Percentiles rank a stretch among this genome's conserved stretches.
Evolutionary conservation across 2,113 vertebrate species (phyloP).

Genomic region (Crotalus helleri): DNA sequence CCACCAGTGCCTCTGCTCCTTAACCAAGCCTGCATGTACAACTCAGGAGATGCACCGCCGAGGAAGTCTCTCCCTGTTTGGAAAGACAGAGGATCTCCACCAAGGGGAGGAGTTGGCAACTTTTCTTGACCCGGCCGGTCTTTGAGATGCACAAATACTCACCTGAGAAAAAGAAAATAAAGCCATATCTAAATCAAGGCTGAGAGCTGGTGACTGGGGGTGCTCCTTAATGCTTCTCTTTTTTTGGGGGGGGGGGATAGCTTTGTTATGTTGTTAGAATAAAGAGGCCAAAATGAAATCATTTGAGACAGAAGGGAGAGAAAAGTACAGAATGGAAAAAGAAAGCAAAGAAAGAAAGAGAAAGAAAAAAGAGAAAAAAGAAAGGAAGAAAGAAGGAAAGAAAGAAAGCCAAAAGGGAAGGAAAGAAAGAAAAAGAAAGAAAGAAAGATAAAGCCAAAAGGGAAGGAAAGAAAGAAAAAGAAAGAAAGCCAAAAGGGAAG

Average conservation of each 20-base stretch:
- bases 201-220: background rate
- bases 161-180: conserved; percentile 9
- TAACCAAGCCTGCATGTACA: background rate
- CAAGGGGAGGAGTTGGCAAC: background rate
- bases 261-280: background rate
- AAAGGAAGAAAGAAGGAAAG: too few species aligned
- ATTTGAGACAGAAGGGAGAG: background rate
- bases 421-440: too few species aligned
- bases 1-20: background rate
- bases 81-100: background rate
- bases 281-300: background rate
- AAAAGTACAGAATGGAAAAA: background rate
- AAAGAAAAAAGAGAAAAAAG: background rate
- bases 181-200: background rate
- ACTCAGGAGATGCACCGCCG: background rate
- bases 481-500: too few species aligned
- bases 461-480: too few species aligned
- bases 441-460: too few species aligned
- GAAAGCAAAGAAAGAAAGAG: background rate
- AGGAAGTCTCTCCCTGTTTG: background rate
- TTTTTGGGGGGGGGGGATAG: too few species aligned
- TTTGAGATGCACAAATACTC: conserved; percentile 11
- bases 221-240: too few species aligned
- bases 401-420: too few species aligned
- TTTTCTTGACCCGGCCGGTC: background rate